Evolutionary conservation across 2,797 vertebrate species (phyloP), one percentile per base, ranked within the genome.

Genomic region (Lerista edwardsae): DNA sequence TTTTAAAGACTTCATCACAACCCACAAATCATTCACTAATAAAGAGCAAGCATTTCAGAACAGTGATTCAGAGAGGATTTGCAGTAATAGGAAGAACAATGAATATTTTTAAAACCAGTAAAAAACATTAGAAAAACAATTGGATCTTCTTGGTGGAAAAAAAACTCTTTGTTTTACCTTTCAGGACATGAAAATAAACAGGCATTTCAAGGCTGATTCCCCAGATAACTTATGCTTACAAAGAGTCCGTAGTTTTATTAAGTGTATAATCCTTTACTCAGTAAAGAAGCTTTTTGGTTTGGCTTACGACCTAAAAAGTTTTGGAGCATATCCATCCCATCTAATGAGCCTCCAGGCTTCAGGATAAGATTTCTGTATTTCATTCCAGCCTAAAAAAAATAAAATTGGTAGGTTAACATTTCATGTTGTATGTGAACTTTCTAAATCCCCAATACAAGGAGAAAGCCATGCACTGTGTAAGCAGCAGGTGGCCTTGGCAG

Each of bases 311-410:
- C 95, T n/a, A 99, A 96, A 91, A 99, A 98, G 87, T 89, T 96
- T 87, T 96, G 95, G 89, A 99, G 96, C 97, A 99, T 98, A 89
- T 98, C 97, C 96, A 96, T 96, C 67, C 98, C 98, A 87, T 99
- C 98, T 92, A 96, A 94, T 74, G 98, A 98, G 87, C 98, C 98
- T 9, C 98, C 98, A 14, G 97, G 95, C 93, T 98, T 98, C 93
- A 99, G 96, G 88, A 99, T 97, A 89, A 97, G 95, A 80, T 95
- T 96, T 93, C 97, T 97, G 97, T 99, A 99, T 93, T 98, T 98
- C 93, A 95, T 97, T 83, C 98, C 98, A 89, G 98, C 97, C 98
- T 99, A 92, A 29, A 94, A 92, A 92, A 90, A 47, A 41, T 77
- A 94, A 95, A 95, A 90, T 79, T 94, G 87, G 91, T 51, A 92